phyloP scores from a whole-genome alignment of 1,140 invertebrate genomes.

The Drosophila leontia region DNA sequence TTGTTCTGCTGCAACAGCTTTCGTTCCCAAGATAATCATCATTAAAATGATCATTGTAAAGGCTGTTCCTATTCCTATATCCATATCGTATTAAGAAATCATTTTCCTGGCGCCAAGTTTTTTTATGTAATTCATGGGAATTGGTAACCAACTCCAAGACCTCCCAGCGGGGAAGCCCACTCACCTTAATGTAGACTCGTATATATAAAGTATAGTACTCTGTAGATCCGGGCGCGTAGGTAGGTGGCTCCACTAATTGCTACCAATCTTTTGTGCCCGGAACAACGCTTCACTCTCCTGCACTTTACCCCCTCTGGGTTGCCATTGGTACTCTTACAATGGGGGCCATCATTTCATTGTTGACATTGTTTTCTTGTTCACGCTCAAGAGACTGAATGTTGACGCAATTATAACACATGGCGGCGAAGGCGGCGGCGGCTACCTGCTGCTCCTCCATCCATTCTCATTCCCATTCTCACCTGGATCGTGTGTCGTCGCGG shows the following conservation, averaged over 20 bases:
- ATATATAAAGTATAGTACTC: slow-evolving; percentile 11
- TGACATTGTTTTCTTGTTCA: slow-evolving; percentile 75
- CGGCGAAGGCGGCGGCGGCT: slow-evolving; percentile 8
- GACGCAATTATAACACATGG: slow-evolving; percentile 75
- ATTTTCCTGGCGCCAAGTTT: slow-evolving; percentile 55
- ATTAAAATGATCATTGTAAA: not conserved
- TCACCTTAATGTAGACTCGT: slow-evolving; percentile 4
- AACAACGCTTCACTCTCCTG: not conserved
- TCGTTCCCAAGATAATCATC: slow-evolving; percentile 5
- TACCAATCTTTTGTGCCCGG: slow-evolving; percentile 57
- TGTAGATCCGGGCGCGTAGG: slow-evolving; percentile 21
- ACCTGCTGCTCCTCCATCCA: slow-evolving; percentile 26
- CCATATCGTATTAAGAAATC: slow-evolving; percentile 53
- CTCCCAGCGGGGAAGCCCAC: slow-evolving; percentile 28
- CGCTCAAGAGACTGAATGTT: slow-evolving; percentile 63
- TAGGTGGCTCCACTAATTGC: slow-evolving; percentile 61
- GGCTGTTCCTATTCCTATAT: slow-evolving; percentile 32
- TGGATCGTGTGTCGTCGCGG: slow-evolving; percentile 40
- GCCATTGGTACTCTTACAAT: slow-evolving; percentile 45
- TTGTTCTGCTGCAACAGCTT: not conserved
- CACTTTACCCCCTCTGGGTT: not conserved
- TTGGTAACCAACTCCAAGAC: slow-evolving; percentile 25
- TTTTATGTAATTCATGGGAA: slow-evolving; percentile 52
- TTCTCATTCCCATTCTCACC: slow-evolving; percentile 8
- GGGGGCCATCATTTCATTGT: slow-evolving; percentile 68